Base-by-base conservation (phyloP, 2,888 invertebrate genomes). In the Eristalis tenax region DNA sequence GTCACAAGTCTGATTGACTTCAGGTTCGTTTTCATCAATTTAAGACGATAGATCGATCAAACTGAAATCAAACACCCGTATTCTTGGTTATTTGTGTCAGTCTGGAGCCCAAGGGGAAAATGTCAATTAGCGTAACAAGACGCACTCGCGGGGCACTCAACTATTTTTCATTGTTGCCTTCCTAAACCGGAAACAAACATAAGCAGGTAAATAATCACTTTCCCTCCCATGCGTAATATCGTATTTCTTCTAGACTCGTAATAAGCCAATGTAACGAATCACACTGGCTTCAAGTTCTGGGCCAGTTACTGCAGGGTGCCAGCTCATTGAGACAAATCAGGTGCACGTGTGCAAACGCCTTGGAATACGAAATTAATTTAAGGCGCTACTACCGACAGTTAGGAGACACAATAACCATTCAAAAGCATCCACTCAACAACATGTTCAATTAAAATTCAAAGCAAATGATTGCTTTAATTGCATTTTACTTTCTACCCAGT, bases 371-470 rank as follows among this genome's bases (percentile, higher is more conserved):
- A 78, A 38, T 56, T 10, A 22, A 3, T 18, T 0, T 40, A 18
- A 65, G n/a, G 8, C 40, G 65, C 71, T 65, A 23, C 28, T 40
- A 57, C 50, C 57, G 69, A 35, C 28, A 32, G 63, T 64, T 68
- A 50, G 65, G 71, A 23, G 71, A 65, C 79, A 71, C 26, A 43
- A 64, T 43, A 63, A 13, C 32, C 35, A 26, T 69, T 81, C 40
- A 22, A 69, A 75, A 69, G 56, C 69, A 40, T 4, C 13, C 38
- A 28, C 63, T 68, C 18, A 75, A 43, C 50, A 69, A 40, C 28
- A 64, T 64, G 69, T 63, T 75, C 10, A 75, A 81, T 81, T 75
- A 18, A 81, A 64, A 81, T 81, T 81, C 81, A 75, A 69, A 64
- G 18, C 69, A 61, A n/a, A 26, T 22, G 64, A 61, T 2, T 15